Evolutionary conservation across 2,113 vertebrate species (phyloP), one percentile per base, ranked within the genome.

Genomic region (Dicentrarchus labrax): DNA sequence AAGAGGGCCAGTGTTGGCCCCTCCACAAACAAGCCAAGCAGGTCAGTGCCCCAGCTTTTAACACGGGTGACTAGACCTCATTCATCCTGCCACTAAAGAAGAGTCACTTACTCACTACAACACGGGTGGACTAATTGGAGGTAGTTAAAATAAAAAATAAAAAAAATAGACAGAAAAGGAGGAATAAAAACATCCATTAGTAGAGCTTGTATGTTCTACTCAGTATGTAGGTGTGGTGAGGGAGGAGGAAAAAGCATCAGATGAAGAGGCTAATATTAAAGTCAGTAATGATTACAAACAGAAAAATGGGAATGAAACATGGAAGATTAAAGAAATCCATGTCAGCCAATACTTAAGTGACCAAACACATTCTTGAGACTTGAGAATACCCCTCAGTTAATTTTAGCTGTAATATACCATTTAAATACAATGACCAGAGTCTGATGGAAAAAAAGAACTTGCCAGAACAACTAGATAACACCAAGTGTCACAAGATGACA

Each of bases 11-110:
- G 73, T 85, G 80, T 79, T 59, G 66, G 72, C 51, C 77, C 39
- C 62, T 80, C 78, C 38, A 86, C 81, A 92, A 86, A 88, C 86
- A 72, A 82, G 76, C 57, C 54, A 75, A 90, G 83, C 86, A 87
- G 87, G 87, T 92, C 89, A 89, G 80, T 76, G 81, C 41, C 78
- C 73, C 73, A 79, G 87, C 71, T 62, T 72, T 84, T 78, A 83
- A 78, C 80, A 75, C 36, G 68, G 70, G 67, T 85, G 87, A 91
- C 82, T 78, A 73, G 51, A 84, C 53, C 61, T 77, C 68, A 68
- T 85, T 87, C 76, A 69, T 78, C 41, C 61, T 59, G 64, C 57
- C 8, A 79, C 75, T 64, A 56, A 77, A 73, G 68, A 54, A 70
- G 78, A 70, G 74, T 76, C 65, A 79, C 61, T 74, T 21, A 50